Evolutionary conservation across 2,888 invertebrate genomes (phyloP), one percentile per base, ranked within the genome.

Genomic region (Stenurella melanura): DNA sequence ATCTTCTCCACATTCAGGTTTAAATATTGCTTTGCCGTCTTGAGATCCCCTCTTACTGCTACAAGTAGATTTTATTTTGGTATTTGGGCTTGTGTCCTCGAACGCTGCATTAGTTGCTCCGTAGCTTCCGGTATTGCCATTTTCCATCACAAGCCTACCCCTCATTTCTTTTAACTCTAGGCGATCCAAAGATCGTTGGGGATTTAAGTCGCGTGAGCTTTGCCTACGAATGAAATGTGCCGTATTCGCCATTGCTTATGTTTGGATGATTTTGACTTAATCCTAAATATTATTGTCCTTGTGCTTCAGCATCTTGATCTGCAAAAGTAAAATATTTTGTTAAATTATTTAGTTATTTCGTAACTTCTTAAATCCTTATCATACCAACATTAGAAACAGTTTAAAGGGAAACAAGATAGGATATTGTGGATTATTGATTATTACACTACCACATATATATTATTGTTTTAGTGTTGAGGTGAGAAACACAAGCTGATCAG

Each of bases 71-170:
- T 89, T 84, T 86, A 90, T 89, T 86, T 90, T 90, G n/a, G 85
- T 88, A 77, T 89, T 91, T 18, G 92, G 92, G 87, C 92, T 92
- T 82, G 91, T 90, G 83, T 93, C 93, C 21, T 79, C 93, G 86
- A 96, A 97, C 42, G 94, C 97, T 82, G 94, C 94, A 89, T 97
- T 97, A 19, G 96, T 96, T 19, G 97, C 95, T 1, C 97, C 97
- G 88, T 97, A 97, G 61, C 92, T 92, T 26, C 82, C 82, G 17
- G 80, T 83, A 69, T 81, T 86, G 11, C 93, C 93, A 85, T 93
- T 94, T 87, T 96, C 96, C 87, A 93, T 91, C 58, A 97, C 95
- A 84, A 97, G 90, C 63, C 96, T 92, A 0, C 96, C 96, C 67
- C 95, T 92, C 89, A 97, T 90, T 88, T 97, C 97, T 81, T 95